Conservation (phyloP, 2,888 invertebrate genomes). For the Andrena minutula region DNA sequence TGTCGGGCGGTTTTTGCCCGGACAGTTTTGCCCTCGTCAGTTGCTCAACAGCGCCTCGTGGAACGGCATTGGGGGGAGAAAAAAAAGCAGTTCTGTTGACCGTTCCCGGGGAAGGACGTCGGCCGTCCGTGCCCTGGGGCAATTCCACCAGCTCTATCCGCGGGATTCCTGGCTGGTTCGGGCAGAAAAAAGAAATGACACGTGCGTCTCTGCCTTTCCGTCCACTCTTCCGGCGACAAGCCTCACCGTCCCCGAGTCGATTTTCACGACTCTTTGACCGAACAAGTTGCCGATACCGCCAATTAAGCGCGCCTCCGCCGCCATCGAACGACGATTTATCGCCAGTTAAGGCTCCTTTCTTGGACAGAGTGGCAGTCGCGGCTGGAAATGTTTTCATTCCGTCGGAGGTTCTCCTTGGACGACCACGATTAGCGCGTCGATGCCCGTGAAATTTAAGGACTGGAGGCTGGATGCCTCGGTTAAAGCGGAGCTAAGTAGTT, state of each 20-base stretch:
- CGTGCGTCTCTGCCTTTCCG: slow-evolving; percentile 24
- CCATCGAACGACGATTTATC: slow-evolving; percentile 63
- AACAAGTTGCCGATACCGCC: slow-evolving; percentile 56
- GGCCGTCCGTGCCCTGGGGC: slow-evolving; percentile 6
- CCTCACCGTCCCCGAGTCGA: slow-evolving; percentile 18
- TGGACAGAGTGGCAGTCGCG: slow-evolving; percentile 37
- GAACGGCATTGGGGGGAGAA: background rate
- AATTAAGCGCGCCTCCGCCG: slow-evolving; percentile 55
- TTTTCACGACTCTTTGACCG: slow-evolving; percentile 57
- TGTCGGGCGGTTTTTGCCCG: slow-evolving; percentile 40
- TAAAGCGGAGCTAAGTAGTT: slow-evolving; percentile 21
- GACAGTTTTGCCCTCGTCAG: slow-evolving; percentile 49
- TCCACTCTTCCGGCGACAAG: slow-evolving; percentile 42
- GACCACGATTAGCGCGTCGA: slow-evolving; percentile 53
- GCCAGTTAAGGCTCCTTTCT: slow-evolving; percentile 51
- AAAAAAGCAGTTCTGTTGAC: slow-evolving; percentile 36
- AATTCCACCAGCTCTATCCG: slow-evolving; percentile 47
- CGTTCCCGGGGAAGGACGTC: slow-evolving; percentile 15
- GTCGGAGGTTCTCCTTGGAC: slow-evolving; percentile 23
- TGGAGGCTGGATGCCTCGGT: background rate
- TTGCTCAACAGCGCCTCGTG: slow-evolving; percentile 45
- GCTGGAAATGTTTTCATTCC: slow-evolving; percentile 59
- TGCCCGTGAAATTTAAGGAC: slow-evolving; percentile 57
- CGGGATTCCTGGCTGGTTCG: slow-evolving; percentile 28
- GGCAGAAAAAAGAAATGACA: slow-evolving; percentile 43